Conservation (phyloP, 2,888 invertebrate species). For the Drosophila eohydei region DNA sequence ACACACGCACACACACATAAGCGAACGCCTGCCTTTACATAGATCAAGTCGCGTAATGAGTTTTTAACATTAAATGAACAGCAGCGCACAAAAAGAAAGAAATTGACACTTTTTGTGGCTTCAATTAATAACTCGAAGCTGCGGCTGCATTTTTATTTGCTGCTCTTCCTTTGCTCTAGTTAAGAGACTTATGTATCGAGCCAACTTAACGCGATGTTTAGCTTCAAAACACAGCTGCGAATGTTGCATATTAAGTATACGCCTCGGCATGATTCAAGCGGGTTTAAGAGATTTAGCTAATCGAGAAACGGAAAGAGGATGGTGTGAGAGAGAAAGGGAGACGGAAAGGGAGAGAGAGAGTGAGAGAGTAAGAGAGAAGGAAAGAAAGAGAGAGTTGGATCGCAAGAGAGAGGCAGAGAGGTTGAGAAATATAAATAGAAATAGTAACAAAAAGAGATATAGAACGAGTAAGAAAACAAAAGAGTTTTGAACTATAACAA, state of each 20-base stretch:
- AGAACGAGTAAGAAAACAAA: too few species aligned
- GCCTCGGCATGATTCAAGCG: background rate
- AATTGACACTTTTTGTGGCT: slow-evolving; percentile 8
- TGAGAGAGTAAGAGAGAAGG: too few species aligned
- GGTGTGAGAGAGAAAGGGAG: too few species aligned
- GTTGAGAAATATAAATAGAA: too few species aligned
- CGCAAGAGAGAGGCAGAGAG: too few species aligned
- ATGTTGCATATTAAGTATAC: background rate
- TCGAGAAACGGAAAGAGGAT: too few species aligned
- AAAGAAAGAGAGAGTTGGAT: too few species aligned
- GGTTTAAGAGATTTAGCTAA: background rate
- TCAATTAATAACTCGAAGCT: background rate
- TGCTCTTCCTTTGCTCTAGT: too few species aligned
- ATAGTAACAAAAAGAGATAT: too few species aligned
- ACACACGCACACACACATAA: slow-evolving; percentile 20
- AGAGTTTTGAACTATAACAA: too few species aligned
- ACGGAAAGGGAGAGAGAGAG: too few species aligned
- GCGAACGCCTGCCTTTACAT: background rate
- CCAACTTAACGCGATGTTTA: background rate
- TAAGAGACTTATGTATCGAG: too few species aligned
- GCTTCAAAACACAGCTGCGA: background rate
- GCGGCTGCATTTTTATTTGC: background rate
- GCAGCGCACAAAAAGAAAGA: slow-evolving; percentile 17
- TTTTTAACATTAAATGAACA: slow-evolving; percentile 75
- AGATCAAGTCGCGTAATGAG: slow-evolving; percentile 63